Conservation (phyloP, 1,140 invertebrate genomes). For the Lucilia cuprina region DNA sequence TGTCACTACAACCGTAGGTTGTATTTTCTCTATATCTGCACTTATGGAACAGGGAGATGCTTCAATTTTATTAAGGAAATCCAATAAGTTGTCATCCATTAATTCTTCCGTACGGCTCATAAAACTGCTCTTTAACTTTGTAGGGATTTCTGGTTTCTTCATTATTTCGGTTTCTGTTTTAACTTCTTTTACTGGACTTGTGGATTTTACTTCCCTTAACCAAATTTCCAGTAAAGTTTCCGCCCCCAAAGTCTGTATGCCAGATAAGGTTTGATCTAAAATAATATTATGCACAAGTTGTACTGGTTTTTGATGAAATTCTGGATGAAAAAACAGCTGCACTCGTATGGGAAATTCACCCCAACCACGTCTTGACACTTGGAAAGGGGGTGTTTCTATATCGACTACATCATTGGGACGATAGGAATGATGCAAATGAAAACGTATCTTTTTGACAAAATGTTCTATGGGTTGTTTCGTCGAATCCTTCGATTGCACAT, state of each 20-base stretch:
- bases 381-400: constrained; percentile 80
- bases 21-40: constrained; percentile 52
- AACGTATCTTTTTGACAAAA: constrained; percentile 75
- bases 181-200: background rate
- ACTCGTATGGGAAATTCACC: constrained; percentile 87
- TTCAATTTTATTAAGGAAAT: constrained; percentile 51
- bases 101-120: constrained; percentile 49
- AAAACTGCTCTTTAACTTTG: constrained; percentile 21
- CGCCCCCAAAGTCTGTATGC: constrained; percentile 82
- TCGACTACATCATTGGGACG: constrained; percentile 87
- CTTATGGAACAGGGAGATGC: constrained; percentile 32
- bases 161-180: background rate
- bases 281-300: constrained; percentile 83
- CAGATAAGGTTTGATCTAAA: constrained; percentile 83
- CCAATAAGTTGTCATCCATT: constrained; percentile 57
- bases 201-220: constrained; percentile 64
- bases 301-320: constrained; percentile 76
- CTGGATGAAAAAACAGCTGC: constrained; percentile 79
- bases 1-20: constrained; percentile 52
- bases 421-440: constrained; percentile 86
- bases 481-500: constrained; percentile 70
- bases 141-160: background rate
- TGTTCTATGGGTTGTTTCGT: constrained; percentile 67
- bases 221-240: constrained; percentile 79
- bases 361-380: constrained; percentile 85